Conservation (phyloP, 2,888 invertebrate species). For the Brachylomia viminalis region DNA sequence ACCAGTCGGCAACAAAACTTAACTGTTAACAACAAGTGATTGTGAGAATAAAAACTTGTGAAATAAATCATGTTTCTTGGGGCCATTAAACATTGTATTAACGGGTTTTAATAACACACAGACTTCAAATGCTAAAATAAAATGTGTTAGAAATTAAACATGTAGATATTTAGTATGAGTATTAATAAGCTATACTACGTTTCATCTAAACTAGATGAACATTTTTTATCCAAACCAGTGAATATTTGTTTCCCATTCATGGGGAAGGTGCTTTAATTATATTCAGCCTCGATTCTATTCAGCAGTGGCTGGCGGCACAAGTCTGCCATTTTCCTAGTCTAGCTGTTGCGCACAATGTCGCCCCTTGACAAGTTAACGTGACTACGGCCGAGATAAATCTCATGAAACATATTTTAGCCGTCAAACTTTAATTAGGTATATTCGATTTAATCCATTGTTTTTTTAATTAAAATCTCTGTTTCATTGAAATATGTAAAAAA, state of each 20-base stretch:
- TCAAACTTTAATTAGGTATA: conserved; percentile 5
- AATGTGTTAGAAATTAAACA: not conserved
- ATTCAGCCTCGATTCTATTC: conserved; percentile 65
- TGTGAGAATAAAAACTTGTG: not conserved
- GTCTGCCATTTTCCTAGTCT: conserved; percentile 68
- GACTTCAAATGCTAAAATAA: not conserved
- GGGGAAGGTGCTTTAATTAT: conserved; percentile 57
- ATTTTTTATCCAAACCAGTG: conserved; percentile 20
- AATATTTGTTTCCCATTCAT: conserved; percentile 61
- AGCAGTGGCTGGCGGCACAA: conserved; percentile 67
- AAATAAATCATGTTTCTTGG: not conserved
- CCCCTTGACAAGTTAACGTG: conserved; percentile 44
- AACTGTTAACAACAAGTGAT: not conserved
- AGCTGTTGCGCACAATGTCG: conserved; percentile 47
- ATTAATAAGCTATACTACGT: not conserved
- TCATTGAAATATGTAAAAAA: conserved; percentile 2
- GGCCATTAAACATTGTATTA: no score
- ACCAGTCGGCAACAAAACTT: not conserved
- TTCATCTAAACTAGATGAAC: not conserved
- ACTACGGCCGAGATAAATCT: conserved; percentile 35
- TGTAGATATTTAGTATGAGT: not conserved
- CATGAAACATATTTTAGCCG: conserved; percentile 34
- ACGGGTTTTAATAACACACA: not conserved
- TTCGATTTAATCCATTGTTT: not conserved
- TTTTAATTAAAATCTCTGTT: not conserved